Evolutionary conservation across 2,797 vertebrate species (phyloP).

Genomic region (Gymnopithys bicolor): DNA sequence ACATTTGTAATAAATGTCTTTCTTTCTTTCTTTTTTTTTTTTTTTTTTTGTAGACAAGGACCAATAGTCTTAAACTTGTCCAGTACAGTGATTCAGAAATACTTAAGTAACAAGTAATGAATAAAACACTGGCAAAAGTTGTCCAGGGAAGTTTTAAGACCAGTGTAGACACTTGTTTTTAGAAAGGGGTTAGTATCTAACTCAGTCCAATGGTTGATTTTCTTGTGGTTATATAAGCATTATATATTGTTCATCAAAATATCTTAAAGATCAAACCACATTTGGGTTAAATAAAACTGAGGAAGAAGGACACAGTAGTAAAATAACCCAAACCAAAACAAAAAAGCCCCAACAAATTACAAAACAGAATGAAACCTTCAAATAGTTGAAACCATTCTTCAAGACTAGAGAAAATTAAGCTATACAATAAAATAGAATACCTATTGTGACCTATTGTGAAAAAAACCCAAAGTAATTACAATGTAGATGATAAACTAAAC

Average conservation of each 20-base stretch:
- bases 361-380: constrained; percentile 48
- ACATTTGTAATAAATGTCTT: not conserved
- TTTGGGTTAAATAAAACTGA: not conserved
- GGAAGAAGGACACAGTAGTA: constrained; percentile 6
- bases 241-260: not conserved
- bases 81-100: not conserved
- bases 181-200: not conserved
- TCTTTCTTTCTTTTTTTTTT: too few species aligned
- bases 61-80: not conserved
- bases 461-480: constrained; percentile 15
- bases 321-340: not conserved
- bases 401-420: constrained; percentile 60
- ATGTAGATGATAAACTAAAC: not conserved
- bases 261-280: not conserved
- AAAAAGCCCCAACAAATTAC: not conserved
- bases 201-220: not conserved
- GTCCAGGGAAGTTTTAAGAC: not conserved
- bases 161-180: not conserved
- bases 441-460: not conserved
- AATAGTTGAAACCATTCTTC: constrained; percentile 50
- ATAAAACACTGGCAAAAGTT: not conserved
- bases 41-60: not conserved
- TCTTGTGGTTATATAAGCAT: not conserved
- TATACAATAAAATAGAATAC: constrained; percentile 25
- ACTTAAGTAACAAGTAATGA: not conserved